A percentile compares a stretch with the other conserved stretches of the same genome.
phyloP scores from a whole-genome alignment of 1,140 invertebrate species.

The Nylanderia fulva region DNA sequence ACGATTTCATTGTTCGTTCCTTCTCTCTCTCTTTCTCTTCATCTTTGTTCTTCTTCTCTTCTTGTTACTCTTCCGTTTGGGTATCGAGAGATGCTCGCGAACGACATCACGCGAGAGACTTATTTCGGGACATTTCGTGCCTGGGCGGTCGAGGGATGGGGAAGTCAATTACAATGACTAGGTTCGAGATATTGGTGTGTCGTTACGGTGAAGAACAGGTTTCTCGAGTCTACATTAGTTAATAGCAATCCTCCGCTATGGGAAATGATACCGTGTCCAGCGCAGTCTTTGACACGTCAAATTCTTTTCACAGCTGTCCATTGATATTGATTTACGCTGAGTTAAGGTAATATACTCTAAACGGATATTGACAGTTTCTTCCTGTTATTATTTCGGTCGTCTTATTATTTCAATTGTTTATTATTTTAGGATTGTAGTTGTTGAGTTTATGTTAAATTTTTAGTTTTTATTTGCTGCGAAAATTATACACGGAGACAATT shows the following conservation, averaged over 20 bases:
- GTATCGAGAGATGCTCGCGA: conserved; percentile 38
- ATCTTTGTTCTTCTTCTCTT: conserved; percentile 18
- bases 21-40: not conserved
- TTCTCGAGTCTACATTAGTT: conserved; percentile 57
- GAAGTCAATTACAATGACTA: conserved; percentile 58
- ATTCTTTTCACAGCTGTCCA: conserved; percentile 14
- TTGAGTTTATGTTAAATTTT: not conserved
- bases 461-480: not conserved
- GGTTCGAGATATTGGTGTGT: conserved; percentile 52
- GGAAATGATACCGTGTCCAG: conserved; percentile 9
- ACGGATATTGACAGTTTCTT: not conserved
- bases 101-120: conserved; percentile 33
- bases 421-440: not conserved
- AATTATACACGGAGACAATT: too few relatives aligned
- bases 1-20: conserved; percentile 47
- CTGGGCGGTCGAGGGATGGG: conserved; percentile 22
- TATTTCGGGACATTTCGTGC: not conserved
- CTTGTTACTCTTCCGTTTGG: not conserved
- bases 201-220: conserved; percentile 46
- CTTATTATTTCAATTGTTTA: not conserved
- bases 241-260: conserved; percentile 22
- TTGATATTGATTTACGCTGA: conserved; percentile 4
- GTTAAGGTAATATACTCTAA: not conserved
- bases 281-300: conserved; percentile 27
- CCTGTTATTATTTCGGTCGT: not conserved